These are phyloP conservation scores for Apis mellifera DNA, from an alignment of 1,140 invertebrate genomes.

Conservation along the genomic window DNA sequence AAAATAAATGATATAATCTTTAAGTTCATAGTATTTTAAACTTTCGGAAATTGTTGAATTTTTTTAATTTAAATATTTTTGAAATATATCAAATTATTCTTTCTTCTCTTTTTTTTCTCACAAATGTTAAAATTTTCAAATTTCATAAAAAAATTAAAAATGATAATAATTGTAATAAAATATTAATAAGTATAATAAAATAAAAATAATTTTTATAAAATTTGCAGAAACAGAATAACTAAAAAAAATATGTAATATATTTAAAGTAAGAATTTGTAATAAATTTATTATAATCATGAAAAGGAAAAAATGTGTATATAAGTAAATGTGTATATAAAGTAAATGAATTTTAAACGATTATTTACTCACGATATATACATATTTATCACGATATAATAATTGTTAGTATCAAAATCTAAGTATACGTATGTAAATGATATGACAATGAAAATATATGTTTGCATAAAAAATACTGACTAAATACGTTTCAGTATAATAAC, in stretches of 20 bases:
- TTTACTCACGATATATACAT: not conserved
- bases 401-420: not conserved
- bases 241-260: not conserved
- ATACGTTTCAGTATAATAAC: not conserved
- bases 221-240: not conserved
- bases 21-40: too few species aligned
- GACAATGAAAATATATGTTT: not conserved
- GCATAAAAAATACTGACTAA: not conserved
- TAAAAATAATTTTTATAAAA: not conserved
- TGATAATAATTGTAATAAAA: too few species aligned
- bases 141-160: too few species aligned
- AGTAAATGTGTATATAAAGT: not conserved
- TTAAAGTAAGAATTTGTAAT: too few species aligned
- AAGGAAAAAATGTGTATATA: not conserved
- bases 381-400: not conserved
- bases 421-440: not conserved
- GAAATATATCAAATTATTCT: too few species aligned
- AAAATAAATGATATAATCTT: too few species aligned
- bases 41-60: too few species aligned
- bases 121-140: too few species aligned
- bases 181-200: too few species aligned
- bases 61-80: too few species aligned
- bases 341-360: not conserved
- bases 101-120: too few species aligned
- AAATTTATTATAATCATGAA: too few species aligned